Percentiles rank a stretch among this genome's conserved stretches.
phyloP scores from a whole-genome alignment of 2,113 vertebrate genomes.

The Tauraco erythrolophus region DNA sequence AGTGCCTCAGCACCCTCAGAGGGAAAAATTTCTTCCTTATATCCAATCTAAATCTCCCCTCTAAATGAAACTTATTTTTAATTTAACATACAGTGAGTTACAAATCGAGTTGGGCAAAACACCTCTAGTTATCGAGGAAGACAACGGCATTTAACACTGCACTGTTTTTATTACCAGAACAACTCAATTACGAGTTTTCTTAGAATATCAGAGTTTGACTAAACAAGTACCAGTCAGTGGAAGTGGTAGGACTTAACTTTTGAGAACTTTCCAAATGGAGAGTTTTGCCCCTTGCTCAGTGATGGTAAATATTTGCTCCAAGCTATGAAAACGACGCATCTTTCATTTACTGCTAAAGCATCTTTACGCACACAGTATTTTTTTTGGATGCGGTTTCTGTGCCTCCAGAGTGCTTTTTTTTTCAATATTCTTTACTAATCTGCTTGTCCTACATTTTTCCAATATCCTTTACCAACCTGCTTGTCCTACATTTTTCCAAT shows the following conservation, averaged over 20 bases:
- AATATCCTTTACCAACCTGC: too few species aligned
- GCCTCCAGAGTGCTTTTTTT: background rate
- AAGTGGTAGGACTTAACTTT: background rate
- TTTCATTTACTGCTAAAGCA: too few species aligned
- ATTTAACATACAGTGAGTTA: background rate
- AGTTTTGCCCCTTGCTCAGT: background rate
- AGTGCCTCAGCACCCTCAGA: too few species aligned
- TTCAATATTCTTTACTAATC: background rate
- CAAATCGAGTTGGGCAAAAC: background rate
- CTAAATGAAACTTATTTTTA: background rate
- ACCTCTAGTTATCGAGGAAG: background rate
- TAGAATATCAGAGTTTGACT: background rate
- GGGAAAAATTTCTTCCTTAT: too few species aligned
- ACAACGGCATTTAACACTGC: background rate
- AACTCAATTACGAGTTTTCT: background rate
- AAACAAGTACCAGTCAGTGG: background rate
- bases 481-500: background rate
- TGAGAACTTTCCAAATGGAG: fast-evolving
- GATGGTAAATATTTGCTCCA: background rate
- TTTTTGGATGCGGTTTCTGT: background rate
- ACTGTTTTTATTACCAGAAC: background rate
- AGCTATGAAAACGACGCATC: fast-evolving
- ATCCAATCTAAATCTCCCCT: too few species aligned
- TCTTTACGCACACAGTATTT: too few species aligned
- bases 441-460: background rate